Evolutionary conservation across 35 echinoderm and acorn worm genomes (phyloP).

Genomic region (Amphiura filiformis): DNA sequence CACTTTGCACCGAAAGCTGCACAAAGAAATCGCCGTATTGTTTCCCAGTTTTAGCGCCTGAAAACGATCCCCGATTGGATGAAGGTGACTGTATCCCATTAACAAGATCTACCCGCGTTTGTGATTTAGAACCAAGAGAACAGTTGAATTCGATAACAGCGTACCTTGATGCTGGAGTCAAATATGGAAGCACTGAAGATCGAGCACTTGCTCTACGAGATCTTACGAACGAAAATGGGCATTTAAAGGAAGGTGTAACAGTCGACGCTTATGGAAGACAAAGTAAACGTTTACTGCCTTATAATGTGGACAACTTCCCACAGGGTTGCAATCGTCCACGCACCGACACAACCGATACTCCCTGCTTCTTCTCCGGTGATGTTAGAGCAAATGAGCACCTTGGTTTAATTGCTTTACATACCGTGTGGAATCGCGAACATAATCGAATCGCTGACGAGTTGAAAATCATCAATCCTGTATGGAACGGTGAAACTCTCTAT

Average conservation of each 20-base stretch:
- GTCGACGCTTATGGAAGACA: not conserved
- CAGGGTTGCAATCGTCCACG: not conserved
- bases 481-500: not conserved
- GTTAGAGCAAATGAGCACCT: not conserved
- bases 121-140: not conserved
- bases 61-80: not conserved
- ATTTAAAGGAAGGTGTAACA: not conserved
- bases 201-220: not conserved
- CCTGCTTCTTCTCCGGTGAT: not conserved
- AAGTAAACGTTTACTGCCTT: not conserved
- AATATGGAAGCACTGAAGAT: not conserved
- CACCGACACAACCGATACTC: not conserved
- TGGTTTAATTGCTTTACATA: not conserved
- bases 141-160: not conserved
- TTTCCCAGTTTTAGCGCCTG: not conserved
- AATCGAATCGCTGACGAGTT: not conserved
- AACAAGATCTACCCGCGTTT: not conserved
- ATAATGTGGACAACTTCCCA: not conserved
- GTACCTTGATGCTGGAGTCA: not conserved
- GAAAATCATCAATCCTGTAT: not conserved
- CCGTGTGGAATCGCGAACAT: not conserved
- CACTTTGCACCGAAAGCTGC: not conserved
- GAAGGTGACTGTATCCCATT: not conserved
- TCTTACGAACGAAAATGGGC: not conserved
- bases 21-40: not conserved